phyloP scores from a whole-genome alignment of 2,113 vertebrate species.

The Phylloscopus trochiloides region DNA sequence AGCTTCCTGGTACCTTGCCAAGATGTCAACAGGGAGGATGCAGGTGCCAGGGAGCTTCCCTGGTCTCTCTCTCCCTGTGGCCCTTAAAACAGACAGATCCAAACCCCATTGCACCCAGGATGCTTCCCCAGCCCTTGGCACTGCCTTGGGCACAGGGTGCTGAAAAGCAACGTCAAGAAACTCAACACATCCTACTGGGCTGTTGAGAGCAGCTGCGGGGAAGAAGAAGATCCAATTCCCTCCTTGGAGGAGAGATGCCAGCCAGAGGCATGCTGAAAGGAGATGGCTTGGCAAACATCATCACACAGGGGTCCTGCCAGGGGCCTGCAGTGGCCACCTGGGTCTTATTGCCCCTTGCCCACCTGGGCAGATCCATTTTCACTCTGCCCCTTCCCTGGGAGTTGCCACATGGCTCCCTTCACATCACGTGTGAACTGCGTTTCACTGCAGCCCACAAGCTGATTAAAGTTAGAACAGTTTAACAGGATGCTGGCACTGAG shows the following conservation, averaged over 20 bases:
- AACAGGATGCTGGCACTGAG: not conserved
- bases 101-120: fast-evolving
- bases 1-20: not conserved
- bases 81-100: fast-evolving
- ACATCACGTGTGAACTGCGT: not conserved
- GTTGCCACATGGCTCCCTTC: not conserved
- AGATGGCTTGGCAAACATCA: not conserved
- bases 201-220: not conserved
- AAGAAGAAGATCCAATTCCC: not conserved
- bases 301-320: fast-evolving
- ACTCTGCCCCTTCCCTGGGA: not conserved
- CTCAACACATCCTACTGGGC: not conserved
- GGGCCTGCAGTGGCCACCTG: fast-evolving
- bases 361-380: not conserved
- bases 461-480: not conserved
- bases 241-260: fast-evolving
- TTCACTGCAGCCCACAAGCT: not conserved
- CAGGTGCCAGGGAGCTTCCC: not conserved
- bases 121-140: not conserved
- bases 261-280: not conserved
- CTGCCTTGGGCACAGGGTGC: fast-evolving
- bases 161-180: not conserved
- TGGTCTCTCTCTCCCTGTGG: not conserved
- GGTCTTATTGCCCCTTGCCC: not conserved
- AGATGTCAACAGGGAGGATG: not conserved